Conservation (phyloP, 2,113 vertebrate species). For the Phalacrocorax pelagicus region DNA sequence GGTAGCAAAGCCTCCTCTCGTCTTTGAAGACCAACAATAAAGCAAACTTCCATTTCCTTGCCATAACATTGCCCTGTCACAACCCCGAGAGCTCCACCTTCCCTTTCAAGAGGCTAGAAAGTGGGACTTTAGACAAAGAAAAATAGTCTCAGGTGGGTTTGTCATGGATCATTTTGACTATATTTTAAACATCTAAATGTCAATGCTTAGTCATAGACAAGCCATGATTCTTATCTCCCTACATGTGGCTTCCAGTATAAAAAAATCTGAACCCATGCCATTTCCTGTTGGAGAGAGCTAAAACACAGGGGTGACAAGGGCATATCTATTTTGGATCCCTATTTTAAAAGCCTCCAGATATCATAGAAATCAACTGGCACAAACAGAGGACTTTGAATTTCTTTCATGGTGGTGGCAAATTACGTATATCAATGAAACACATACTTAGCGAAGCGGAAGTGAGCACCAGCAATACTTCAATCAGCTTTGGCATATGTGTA, state of each 20-base stretch:
- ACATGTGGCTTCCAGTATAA: conserved; percentile 70
- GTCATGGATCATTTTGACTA: conserved; percentile 73
- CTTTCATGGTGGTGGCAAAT: conserved; percentile 65
- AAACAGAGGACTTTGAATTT: conserved; percentile 63
- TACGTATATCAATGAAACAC: conserved; percentile 74
- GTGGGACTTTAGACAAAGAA: conserved; percentile 45
- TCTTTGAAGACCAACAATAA: conserved; percentile 53
- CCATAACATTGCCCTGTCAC: conserved; percentile 47
- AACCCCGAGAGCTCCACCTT: conserved; percentile 50
- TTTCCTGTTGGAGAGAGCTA: conserved; percentile 76
- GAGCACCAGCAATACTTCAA: conserved; percentile 76
- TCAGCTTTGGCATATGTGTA: conserved; percentile 82
- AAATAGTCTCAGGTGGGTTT: conserved; percentile 70
- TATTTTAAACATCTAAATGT: conserved; percentile 75
- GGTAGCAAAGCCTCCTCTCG: not conserved
- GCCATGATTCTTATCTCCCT: conserved; percentile 74
- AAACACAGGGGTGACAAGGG: conserved; percentile 71
- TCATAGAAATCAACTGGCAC: conserved; percentile 72
- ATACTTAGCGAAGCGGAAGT: conserved; percentile 71
- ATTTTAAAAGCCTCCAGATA: conserved; percentile 69
- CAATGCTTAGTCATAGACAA: conserved; percentile 70
- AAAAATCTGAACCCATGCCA: conserved; percentile 75
- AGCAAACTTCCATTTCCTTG: conserved; percentile 64
- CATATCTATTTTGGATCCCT: conserved; percentile 76
- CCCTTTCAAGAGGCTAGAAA: conserved; percentile 56